A percentile compares a stretch with the other conserved stretches of the same genome.
Conservation (phyloP, 2,797 vertebrate species). For the Chiloscyllium punctatum region DNA sequence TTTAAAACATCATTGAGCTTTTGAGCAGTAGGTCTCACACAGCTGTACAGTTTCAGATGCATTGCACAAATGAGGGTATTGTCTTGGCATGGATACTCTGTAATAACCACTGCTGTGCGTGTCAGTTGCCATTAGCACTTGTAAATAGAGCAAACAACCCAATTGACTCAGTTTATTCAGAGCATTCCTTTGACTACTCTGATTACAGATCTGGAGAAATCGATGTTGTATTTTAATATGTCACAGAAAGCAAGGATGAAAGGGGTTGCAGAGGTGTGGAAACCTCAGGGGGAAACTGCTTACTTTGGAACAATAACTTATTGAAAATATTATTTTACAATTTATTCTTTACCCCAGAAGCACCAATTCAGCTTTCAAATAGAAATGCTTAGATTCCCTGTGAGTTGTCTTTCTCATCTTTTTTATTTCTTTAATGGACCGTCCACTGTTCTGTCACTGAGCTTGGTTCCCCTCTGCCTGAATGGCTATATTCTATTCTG, state of each 20-base stretch:
- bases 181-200: neutral
- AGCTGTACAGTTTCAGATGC: neutral
- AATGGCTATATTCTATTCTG: neutral
- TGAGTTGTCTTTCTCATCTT: neutral
- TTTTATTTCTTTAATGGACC: neutral
- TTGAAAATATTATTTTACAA: neutral
- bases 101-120: neutral
- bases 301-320: neutral
- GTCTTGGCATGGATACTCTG: neutral
- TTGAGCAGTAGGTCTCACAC: neutral
- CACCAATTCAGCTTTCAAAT: neutral
- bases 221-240: neutral
- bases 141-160: neutral
- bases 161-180: neutral
- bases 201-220: neutral
- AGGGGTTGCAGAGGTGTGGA: neutral
- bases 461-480: neutral
- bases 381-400: neutral
- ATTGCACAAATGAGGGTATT: neutral
- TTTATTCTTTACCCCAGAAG: neutral
- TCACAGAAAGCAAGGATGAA: neutral
- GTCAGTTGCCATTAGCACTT: neutral
- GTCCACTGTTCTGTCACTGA: neutral
- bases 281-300: neutral
- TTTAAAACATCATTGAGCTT: neutral